A percentile compares a stretch with the other conserved stretches of the same genome.
These are phyloP conservation scores for Serilophus lunatus DNA, from an alignment of 2,113 vertebrate species.

Conservation along the genomic window DNA sequence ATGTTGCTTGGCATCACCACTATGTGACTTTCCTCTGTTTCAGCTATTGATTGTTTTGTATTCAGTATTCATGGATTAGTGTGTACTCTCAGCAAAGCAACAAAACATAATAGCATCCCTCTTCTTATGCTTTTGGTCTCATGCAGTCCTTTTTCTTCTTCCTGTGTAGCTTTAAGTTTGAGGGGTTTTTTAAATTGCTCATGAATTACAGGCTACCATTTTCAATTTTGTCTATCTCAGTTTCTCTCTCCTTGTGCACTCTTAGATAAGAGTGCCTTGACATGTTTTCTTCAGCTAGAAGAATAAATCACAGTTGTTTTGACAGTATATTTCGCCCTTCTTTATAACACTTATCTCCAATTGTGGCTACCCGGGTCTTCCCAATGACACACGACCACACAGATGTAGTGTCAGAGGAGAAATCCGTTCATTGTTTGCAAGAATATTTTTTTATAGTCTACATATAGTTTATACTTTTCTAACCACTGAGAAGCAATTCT, in stretches of 20 bases:
- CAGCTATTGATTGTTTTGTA: neutral
- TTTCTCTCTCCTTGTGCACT: neutral
- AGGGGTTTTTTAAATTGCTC: neutral
- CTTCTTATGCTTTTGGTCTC: neutral
- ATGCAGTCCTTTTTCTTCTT: neutral
- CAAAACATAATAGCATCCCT: neutral
- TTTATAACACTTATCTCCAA: neutral
- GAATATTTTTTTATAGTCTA: too few relatives aligned
- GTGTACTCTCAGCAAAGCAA: neutral
- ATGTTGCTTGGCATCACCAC: neutral
- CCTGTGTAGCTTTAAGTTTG: fast-evolving
- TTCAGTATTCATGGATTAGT: neutral
- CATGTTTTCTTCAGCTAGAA: neutral
- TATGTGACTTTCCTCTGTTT: neutral
- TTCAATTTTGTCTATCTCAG: neutral
- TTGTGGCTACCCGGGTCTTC: too few relatives aligned
- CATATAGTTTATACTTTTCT: too few relatives aligned
- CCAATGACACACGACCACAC: too few relatives aligned
- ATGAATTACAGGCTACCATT: neutral
- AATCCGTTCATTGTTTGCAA: too few relatives aligned
- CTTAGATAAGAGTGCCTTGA: neutral
- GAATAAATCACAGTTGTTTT: neutral
- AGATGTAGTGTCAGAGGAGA: too few relatives aligned
- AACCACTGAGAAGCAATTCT: too few relatives aligned
- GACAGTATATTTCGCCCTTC: neutral